A percentile compares a stretch with the other conserved stretches of the same genome.
phyloP scores from a whole-genome alignment of 2,113 vertebrate species.

The Galemys pyrenaicus region DNA sequence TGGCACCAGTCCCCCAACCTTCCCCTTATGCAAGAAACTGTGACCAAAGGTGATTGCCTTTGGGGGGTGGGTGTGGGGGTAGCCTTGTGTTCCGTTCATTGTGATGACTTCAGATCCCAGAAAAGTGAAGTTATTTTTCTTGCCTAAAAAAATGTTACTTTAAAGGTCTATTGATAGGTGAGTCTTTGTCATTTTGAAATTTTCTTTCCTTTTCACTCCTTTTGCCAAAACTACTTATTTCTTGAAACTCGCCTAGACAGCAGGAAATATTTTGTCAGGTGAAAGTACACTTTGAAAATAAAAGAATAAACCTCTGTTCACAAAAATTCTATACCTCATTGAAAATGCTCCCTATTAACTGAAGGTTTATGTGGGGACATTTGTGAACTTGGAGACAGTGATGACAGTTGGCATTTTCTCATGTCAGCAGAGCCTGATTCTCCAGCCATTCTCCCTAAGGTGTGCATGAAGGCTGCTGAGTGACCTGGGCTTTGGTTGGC shows the following conservation, averaged over 20 bases:
- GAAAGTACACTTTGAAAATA: constrained; percentile 59
- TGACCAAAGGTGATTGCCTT: constrained; percentile 43
- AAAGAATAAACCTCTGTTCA: constrained; percentile 51
- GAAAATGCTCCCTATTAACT: constrained; percentile 56
- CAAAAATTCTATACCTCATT: constrained; percentile 57
- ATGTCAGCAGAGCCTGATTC: constrained; percentile 69
- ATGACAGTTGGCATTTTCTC: constrained; percentile 54
- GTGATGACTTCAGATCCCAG: constrained; percentile 38
- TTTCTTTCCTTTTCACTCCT: constrained; percentile 45
- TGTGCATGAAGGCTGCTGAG: not conserved
- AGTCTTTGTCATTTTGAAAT: constrained; percentile 66
- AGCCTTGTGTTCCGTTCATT: constrained; percentile 45
- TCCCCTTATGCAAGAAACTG: constrained; percentile 44
- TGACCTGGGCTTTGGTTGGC: constrained; percentile 50
- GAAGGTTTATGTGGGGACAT: constrained; percentile 47
- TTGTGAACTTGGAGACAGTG: constrained; percentile 49
- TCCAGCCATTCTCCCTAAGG: constrained; percentile 59
- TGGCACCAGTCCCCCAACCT: not conserved
- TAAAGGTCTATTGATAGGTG: constrained; percentile 58
- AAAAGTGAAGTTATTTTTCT: constrained; percentile 56
- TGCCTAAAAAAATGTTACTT: constrained; percentile 61
- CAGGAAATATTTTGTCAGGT: constrained; percentile 60
- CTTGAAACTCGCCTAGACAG: constrained; percentile 64
- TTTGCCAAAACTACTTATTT: constrained; percentile 67
- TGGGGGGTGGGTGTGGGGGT: not conserved